Evolutionary conservation across 1,140 invertebrate genomes (phyloP).

Genomic region (Heliothis subflexa): DNA sequence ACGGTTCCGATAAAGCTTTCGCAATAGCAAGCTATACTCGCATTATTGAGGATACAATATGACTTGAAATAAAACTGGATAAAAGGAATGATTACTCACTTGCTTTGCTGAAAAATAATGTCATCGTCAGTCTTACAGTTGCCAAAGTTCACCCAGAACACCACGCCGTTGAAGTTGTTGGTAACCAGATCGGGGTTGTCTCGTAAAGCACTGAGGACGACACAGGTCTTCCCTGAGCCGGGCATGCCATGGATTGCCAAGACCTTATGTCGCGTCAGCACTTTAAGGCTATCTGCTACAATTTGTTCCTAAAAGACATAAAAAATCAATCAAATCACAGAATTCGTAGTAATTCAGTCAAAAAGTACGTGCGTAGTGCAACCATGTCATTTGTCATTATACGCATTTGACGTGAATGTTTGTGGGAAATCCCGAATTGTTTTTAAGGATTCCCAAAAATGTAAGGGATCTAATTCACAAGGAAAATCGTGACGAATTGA

Average conservation of each 20-base stretch:
- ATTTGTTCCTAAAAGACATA: constrained; percentile 74
- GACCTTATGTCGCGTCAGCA: constrained; percentile 83
- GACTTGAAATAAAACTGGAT: not conserved
- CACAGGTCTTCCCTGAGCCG: constrained; percentile 90
- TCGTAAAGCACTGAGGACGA: constrained; percentile 88
- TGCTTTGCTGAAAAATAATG: constrained; percentile 76
- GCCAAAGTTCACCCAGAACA: constrained; percentile 85
- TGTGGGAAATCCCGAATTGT: not conserved
- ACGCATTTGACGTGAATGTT: not conserved
- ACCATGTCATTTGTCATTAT: not conserved
- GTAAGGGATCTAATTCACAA: not conserved
- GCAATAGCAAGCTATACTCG: too few relatives aligned
- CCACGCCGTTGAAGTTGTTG: constrained; percentile 74
- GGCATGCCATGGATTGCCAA: constrained; percentile 89
- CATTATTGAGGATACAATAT: too few relatives aligned
- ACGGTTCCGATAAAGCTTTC: too few relatives aligned
- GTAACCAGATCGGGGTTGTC: constrained; percentile 82
- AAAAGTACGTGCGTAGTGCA: not conserved
- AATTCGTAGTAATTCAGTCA: not conserved
- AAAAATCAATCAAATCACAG: not conserved
- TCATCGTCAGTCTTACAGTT: constrained; percentile 83
- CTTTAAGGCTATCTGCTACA: constrained; percentile 71
- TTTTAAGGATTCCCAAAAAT: not conserved
- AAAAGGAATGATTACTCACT: constrained; percentile 60
- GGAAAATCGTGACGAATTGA: not conserved